Conservation (phyloP, 2,888 invertebrate genomes). For the Callosobruchus maculatus region DNA sequence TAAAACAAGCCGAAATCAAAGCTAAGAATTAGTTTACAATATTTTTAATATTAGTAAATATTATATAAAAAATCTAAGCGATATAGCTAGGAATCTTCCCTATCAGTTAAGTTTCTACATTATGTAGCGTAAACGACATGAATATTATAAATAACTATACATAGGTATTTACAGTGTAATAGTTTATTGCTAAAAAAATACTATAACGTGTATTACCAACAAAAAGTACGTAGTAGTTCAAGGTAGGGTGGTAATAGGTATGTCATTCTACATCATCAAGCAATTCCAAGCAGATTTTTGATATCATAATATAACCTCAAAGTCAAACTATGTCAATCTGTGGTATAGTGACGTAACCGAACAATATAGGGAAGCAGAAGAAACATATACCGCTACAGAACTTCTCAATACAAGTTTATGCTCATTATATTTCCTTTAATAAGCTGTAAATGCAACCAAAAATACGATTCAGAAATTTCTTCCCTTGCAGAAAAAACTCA, state of each 20-base stretch:
- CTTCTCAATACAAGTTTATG: no score
- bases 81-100: conserved; percentile 23
- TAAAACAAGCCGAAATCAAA: conserved; percentile 5
- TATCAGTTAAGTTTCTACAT: conserved; percentile 32
- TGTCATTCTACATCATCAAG: not conserved
- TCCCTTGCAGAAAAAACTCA: no score
- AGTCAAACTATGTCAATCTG: no score
- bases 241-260: not conserved
- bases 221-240: not conserved
- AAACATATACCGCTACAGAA: no score
- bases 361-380: no score
- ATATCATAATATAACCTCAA: no score
- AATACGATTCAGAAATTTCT: no score
- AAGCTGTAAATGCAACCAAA: no score
- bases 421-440: no score
- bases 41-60: not conserved
- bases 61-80: conserved; percentile 22
- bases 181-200: conserved; percentile 25
- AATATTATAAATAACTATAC: conserved; percentile 47
- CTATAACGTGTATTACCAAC: not conserved
- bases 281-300: not conserved
- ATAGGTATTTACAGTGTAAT: conserved; percentile 50
- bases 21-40: not conserved
- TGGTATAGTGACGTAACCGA: no score
- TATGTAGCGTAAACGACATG: conserved; percentile 35